Evolutionary conservation across 2,797 vertebrate species (phyloP).

Genomic region (Ataeniobius toweri): DNA sequence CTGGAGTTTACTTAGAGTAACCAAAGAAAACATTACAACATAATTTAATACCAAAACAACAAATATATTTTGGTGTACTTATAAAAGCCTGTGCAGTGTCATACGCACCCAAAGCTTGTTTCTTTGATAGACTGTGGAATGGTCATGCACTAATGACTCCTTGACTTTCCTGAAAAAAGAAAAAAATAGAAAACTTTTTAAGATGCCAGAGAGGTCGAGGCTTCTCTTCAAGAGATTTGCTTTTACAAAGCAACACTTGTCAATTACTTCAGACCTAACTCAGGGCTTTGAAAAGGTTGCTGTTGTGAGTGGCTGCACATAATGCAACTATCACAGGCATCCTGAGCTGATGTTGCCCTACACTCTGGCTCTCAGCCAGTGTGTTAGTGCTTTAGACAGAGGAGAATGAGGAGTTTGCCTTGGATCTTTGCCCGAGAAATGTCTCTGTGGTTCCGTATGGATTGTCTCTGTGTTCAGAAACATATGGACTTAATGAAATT

Average conservation of each 20-base stretch:
- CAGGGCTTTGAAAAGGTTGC: conserved; percentile 50
- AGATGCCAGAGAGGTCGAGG: conserved; percentile 41
- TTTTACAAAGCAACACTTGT: conserved; percentile 69
- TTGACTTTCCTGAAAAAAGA: conserved; percentile 9
- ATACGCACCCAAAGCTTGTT: conserved; percentile 7
- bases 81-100: conserved; percentile 32
- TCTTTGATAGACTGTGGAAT: conserved; percentile 38
- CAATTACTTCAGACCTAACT: conserved; percentile 62
- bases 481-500: conserved; percentile 75
- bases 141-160: conserved; percentile 39
- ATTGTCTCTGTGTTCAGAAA: conserved; percentile 64
- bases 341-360: conserved; percentile 51
- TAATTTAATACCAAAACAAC: conserved; percentile 31
- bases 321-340: conserved; percentile 54
- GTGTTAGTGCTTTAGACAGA: conserved; percentile 63
- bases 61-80: conserved; percentile 24
- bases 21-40: conserved; percentile 37
- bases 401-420: conserved; percentile 67
- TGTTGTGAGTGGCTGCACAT: conserved; percentile 61
- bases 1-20: conserved; percentile 32
- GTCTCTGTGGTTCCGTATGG: conserved; percentile 63
- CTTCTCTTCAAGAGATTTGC: conserved; percentile 55
- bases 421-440: conserved; percentile 66
- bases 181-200: conserved; percentile 21
- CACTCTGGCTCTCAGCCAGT: conserved; percentile 63